phyloP scores from a whole-genome alignment of 1,140 invertebrate species.

The Stegodyphus mimosarum region DNA sequence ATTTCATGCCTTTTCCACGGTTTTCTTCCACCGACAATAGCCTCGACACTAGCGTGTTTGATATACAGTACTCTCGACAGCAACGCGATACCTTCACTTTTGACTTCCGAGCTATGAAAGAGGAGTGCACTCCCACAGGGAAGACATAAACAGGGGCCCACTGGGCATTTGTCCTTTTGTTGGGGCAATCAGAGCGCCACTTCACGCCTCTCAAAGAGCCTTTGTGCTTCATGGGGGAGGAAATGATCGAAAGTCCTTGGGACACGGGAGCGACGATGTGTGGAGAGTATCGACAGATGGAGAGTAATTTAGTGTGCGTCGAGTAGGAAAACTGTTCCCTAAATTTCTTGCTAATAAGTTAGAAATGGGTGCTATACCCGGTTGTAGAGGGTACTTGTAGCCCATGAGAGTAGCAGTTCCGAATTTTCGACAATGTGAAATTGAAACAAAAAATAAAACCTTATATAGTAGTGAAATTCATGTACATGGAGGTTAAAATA shows the following conservation, averaged over 20 bases:
- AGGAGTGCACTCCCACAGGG: neutral
- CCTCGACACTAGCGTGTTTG: neutral
- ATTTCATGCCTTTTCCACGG: conserved; percentile 48
- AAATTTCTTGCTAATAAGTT: too few species aligned
- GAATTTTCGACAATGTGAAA: too few species aligned
- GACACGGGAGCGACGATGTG: conserved; percentile 2
- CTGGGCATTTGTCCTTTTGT: conserved; percentile 43
- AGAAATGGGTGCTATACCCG: too few species aligned
- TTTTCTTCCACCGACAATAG: conserved; percentile 1
- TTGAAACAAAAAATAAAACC: too few species aligned
- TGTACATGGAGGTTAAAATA: too few species aligned
- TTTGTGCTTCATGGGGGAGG: neutral
- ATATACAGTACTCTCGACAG: conserved; percentile 13
- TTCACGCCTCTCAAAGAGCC: conserved; percentile 51
- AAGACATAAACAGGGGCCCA: neutral
- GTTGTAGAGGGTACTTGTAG: too few species aligned
- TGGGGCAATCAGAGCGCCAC: conserved; percentile 37
- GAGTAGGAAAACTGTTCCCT: too few species aligned
- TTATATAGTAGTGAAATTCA: too few species aligned
- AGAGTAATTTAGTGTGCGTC: conserved; percentile 29
- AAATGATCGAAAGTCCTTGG: neutral
- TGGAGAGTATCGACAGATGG: conserved; percentile 48
- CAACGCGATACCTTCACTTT: conserved; percentile 22
- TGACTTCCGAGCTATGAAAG: neutral
- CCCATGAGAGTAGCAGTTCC: too few species aligned